Conservation (phyloP, 2,888 invertebrate genomes). For the Rhogogaster chlorosoma region DNA sequence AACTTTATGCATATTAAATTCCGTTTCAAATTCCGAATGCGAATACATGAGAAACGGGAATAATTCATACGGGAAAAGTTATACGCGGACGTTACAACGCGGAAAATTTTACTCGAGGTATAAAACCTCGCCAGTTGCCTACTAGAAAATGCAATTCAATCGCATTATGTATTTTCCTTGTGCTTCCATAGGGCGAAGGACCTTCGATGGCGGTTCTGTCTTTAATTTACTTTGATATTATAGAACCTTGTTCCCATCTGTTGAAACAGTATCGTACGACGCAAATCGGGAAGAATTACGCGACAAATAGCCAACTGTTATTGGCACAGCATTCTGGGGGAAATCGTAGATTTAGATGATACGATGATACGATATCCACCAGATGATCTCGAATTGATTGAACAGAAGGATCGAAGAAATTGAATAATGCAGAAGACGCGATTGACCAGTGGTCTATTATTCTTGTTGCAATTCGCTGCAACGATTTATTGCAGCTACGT, state of each 20-base stretch:
- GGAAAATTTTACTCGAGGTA: too few relatives aligned
- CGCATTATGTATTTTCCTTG: too few relatives aligned
- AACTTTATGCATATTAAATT: conserved; percentile 1
- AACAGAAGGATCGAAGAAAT: not conserved
- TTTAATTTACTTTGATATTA: too few relatives aligned
- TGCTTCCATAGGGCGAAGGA: too few relatives aligned
- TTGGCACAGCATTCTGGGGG: not conserved
- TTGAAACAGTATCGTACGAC: too few relatives aligned
- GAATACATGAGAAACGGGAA: not conserved
- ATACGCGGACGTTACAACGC: too few relatives aligned
- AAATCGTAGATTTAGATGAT: not conserved
- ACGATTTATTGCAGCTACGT: not conserved
- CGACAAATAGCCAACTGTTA: too few relatives aligned
- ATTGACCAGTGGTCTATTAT: not conserved
- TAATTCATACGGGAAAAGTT: not conserved
- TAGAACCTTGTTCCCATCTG: too few relatives aligned
- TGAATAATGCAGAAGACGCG: not conserved
- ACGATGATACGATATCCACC: not conserved
- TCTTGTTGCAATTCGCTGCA: not conserved
- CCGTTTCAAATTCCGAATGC: not conserved
- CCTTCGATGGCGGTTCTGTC: too few relatives aligned
- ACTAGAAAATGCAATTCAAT: too few relatives aligned
- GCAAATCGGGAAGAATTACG: too few relatives aligned
- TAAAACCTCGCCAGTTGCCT: too few relatives aligned
- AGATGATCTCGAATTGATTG: not conserved